Base-by-base conservation (phyloP, 2,888 invertebrate species). In the Tinea trinotella region DNA sequence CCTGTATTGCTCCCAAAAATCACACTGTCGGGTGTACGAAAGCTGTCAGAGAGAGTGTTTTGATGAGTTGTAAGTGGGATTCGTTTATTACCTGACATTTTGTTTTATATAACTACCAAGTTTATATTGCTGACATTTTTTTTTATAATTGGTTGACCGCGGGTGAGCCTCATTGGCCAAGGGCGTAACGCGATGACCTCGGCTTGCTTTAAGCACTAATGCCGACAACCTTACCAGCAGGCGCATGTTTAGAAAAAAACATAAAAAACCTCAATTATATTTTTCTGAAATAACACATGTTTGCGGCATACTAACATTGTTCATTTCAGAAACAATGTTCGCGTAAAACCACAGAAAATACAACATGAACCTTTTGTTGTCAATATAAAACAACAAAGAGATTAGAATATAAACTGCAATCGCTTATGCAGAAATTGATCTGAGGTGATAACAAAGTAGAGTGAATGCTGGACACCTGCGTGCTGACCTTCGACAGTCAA, bases 401-500 rank as follows among this genome's bases (percentile, higher is more conserved):
- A 19, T 46, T 46, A 19, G 46, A 46, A 46, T 6, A 40, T 3
- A 2, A 15, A 40, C 18, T 46, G 46, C 46, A 46, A 7, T 46
- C 40, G 40, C 40, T 40, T 40, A 6, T 46, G 44, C 44, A 2
- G 46, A 46, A 10, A 46, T 46, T 19, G 46, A 46, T 18, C 46
- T 10, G 46, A 15, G 13, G 13, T 40, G 40, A 40, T 40, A 13
- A 40, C 13, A 40, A 40, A 13, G 40, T 40, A 40, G 40, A 40
- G 40, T 40, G 18, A 46, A 19, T 19, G 46, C 46, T 40, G 46
- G 46, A 46, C 63, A 66, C 65, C 62, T 57, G 66, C 69, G 66
- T 68, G 64, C 68, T 68, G 77, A 81, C 80, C 79, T 83, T 79
- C 79, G 64, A 67, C 64, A 74, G 74, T 76, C 77, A 79, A 78